phyloP scores from a whole-genome alignment of 92 coral and sea anemone genomes.

The Muricea muricata region DNA sequence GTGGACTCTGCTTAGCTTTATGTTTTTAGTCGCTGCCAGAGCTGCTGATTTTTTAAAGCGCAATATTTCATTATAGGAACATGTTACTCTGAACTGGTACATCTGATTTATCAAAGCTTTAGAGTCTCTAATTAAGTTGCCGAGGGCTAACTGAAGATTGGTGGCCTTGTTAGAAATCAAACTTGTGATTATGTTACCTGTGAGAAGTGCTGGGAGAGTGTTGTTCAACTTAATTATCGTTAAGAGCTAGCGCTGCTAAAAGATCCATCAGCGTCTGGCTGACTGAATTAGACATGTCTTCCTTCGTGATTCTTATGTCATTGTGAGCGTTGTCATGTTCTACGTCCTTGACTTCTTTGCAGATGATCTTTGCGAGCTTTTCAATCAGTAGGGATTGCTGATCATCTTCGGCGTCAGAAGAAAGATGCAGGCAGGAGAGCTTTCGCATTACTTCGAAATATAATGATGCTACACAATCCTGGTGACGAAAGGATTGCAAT shows the following conservation, averaged over 20 bases:
- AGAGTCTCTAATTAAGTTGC: constrained; percentile 55
- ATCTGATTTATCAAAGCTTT: neutral
- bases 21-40: constrained; percentile 63
- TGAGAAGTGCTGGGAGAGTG: constrained; percentile 68
- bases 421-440: constrained; percentile 53
- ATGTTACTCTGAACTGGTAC: constrained; percentile 68
- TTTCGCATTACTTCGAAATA: constrained; percentile 50
- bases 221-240: constrained; percentile 51
- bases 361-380: constrained; percentile 49
- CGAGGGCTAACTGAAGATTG: constrained; percentile 67
- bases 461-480: constrained; percentile 61
- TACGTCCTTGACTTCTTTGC: constrained; percentile 52
- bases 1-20: constrained; percentile 57
- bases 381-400: constrained; percentile 25
- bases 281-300: constrained; percentile 47
- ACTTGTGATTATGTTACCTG: constrained; percentile 61
- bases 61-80: constrained; percentile 73
- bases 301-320: constrained; percentile 65
- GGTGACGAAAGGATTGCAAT: constrained; percentile 65
- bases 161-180: constrained; percentile 59
- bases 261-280: constrained; percentile 65
- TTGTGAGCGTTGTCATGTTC: constrained; percentile 48
- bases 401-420: constrained; percentile 58
- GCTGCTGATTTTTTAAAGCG: constrained; percentile 75
- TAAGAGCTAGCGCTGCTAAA: constrained; percentile 52